Base-by-base conservation (phyloP, 2,113 vertebrate species). In the Brachypodius melanocephalos region DNA sequence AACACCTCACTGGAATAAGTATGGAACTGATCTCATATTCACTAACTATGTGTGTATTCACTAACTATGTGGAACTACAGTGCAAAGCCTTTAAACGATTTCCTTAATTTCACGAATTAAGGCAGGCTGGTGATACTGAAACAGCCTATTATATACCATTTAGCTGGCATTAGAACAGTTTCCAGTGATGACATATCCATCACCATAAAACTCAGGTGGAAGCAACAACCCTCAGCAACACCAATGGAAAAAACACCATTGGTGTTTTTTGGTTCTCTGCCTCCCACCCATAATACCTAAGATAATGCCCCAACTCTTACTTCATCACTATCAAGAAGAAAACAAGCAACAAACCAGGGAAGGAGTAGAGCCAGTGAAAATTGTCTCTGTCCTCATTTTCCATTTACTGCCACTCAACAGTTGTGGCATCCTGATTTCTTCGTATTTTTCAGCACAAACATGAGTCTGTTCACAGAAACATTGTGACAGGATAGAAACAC, bases 41-140 rank as follows among this genome's bases (percentile, higher is more conserved):
- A 61, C 46, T 36, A 68, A 59, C 32, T 68, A 52, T 26, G 25
- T 14, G 38, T 32, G 38, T 38, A 52, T 45, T 45, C 54, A 61
- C 46, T 36, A 68, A 59, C 32, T 68, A 52, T 26, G 25, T 14
- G 38, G 84, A 95, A 93, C 45, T 89, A 73, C 6, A 46, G 38
- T 45, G 58, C 48, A 84, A 91, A 94, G 61, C 59, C 57, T 88
- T 82, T 76, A 87, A 76, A 83, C 2, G 0, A 85, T 69, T 91
- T 93, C 78, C 59, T 74, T 90, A 69, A 80, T 85, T 96, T 89
- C 94, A 95, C 71, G 21, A 78, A 95, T 62, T 71, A 92, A 84
- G 57, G 75, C 61, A 94, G 94, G 66, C 61, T 77, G 55, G 12
- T 45, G 40, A 73, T 49, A 94, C 62, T 91, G 71, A 96, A 96